phyloP scores from a whole-genome alignment of 2,888 invertebrate genomes.

The Isoperla grammatica region DNA sequence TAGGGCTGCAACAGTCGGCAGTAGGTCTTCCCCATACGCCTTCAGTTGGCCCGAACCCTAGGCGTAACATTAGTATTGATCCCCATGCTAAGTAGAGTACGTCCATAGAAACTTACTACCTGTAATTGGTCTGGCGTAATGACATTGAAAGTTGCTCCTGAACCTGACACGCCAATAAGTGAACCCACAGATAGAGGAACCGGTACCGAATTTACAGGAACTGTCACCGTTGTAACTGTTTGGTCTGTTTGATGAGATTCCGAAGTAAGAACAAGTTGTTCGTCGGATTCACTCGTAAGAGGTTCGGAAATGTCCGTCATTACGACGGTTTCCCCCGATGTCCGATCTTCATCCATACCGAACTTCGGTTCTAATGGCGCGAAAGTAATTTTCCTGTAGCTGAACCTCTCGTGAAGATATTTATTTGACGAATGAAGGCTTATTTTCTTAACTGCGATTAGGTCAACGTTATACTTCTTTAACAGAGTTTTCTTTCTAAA shows the following conservation, averaged over 20 bases:
- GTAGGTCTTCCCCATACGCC: too few species aligned
- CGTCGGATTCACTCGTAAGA: conserved; percentile 47
- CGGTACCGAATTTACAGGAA: conserved; percentile 47
- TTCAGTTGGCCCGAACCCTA: too few species aligned
- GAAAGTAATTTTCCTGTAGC: not conserved
- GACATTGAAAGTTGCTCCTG: conserved; percentile 77
- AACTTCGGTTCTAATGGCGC: not conserved
- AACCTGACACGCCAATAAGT: conserved; percentile 55
- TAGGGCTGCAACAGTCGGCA: too few species aligned
- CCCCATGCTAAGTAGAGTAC: not conserved
- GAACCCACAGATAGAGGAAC: conserved; percentile 74
- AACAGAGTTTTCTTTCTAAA: too few species aligned
- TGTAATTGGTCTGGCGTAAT: conserved; percentile 79
- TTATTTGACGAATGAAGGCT: too few species aligned
- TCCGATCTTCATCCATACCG: too few species aligned
- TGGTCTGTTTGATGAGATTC: conserved; percentile 41
- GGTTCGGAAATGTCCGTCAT: conserved; percentile 51
- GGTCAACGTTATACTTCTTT: too few species aligned
- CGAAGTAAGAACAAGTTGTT: conserved; percentile 35
- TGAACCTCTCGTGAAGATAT: too few species aligned
- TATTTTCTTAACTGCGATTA: too few species aligned
- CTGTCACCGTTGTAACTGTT: conserved; percentile 45
- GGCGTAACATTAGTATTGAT: not conserved
- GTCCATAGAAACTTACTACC: conserved; percentile 35
- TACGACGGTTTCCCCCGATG: conserved; percentile 34